A percentile compares a stretch with the other conserved stretches of the same genome.
These are phyloP conservation scores for Tupaia tana DNA, from an alignment of 2,113 vertebrate species.

Conservation along the genomic window DNA sequence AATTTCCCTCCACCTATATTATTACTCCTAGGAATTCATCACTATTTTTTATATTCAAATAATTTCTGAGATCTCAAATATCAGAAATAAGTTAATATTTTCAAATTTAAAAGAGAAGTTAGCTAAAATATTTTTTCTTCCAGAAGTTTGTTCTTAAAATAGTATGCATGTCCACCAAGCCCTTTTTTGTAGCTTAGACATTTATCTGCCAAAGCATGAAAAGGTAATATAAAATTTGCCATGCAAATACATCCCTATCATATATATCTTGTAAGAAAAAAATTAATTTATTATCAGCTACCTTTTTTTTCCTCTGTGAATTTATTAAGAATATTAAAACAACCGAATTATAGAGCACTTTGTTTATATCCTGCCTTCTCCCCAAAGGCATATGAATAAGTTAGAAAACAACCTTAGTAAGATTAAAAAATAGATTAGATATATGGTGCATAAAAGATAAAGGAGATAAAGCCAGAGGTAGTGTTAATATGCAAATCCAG, in stretches of 20 bases:
- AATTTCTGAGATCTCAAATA: neutral
- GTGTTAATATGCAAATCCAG: slow-evolving; percentile 61
- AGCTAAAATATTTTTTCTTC: neutral
- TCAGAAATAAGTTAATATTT: neutral
- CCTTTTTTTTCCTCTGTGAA: neutral
- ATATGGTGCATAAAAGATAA: neutral
- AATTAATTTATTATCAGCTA: neutral
- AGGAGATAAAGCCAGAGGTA: slow-evolving; percentile 20
- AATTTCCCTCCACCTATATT: neutral
- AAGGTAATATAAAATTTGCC: neutral
- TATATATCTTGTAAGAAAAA: neutral
- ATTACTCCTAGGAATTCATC: neutral
- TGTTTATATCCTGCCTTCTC: neutral
- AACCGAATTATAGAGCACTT: neutral
- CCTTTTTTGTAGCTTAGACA: neutral
- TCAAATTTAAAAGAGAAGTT: neutral
- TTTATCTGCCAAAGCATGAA: neutral
- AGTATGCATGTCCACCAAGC: neutral
- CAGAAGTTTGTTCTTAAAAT: neutral
- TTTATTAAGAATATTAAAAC: slow-evolving; percentile 34
- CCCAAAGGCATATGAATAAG: neutral
- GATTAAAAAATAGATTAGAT: slow-evolving; percentile 10
- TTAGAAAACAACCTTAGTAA: slow-evolving; percentile 39
- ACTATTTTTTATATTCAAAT: neutral
- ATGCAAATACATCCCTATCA: neutral